phyloP scores from a whole-genome alignment of 2,113 vertebrate species.

The Xenopus laevis region DNA sequence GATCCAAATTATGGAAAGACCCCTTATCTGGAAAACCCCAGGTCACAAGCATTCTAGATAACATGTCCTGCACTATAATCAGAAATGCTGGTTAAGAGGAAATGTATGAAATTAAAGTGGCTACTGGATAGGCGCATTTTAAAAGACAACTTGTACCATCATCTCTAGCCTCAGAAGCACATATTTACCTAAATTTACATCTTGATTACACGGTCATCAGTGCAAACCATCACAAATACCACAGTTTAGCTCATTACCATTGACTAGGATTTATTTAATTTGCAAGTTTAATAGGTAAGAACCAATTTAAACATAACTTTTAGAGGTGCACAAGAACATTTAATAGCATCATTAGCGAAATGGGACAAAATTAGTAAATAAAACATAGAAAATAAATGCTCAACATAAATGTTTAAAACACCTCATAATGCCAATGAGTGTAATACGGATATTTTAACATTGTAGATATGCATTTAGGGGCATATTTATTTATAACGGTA shows the following conservation, averaged over 20 bases:
- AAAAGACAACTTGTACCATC: slow-evolving; percentile 3
- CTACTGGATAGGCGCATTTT: not conserved
- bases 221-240: slow-evolving; percentile 40
- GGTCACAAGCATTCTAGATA: no score
- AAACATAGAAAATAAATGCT: slow-evolving; percentile 34
- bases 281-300: slow-evolving; percentile 47
- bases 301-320: slow-evolving; percentile 42
- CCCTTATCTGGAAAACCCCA: no score
- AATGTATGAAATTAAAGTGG: not conserved
- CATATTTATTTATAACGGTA: no score
- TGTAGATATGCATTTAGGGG: no score
- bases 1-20: no score
- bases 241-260: slow-evolving; percentile 42
- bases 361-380: slow-evolving; percentile 44
- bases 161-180: slow-evolving; percentile 18
- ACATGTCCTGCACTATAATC: no score
- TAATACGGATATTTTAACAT: no score
- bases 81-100: no score
- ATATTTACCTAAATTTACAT: slow-evolving; percentile 41
- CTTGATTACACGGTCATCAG: slow-evolving; percentile 45
- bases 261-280: slow-evolving; percentile 45
- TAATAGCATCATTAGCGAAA: slow-evolving; percentile 42
- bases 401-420: slow-evolving; percentile 37
- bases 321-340: slow-evolving; percentile 37
- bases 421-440: slow-evolving; percentile 5